These are phyloP conservation scores for Oasisia sp. DNA, from an alignment of 2,888 invertebrate species.

Conservation along the genomic window DNA sequence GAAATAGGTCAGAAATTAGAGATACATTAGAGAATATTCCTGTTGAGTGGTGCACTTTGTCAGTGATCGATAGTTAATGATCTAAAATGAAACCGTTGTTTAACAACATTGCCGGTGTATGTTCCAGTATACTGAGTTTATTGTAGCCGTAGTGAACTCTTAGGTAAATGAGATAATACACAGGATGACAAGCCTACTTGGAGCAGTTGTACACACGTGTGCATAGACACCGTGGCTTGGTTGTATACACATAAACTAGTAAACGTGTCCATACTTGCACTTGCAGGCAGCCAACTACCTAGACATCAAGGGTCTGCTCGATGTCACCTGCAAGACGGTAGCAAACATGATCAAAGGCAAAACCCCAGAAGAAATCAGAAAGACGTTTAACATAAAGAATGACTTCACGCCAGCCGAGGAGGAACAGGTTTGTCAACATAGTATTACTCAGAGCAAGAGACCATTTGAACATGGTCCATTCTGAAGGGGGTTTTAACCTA, in stretches of 20 bases:
- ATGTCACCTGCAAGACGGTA: conserved; percentile 98
- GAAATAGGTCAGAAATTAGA: neutral
- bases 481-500: too few relatives aligned
- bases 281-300: conserved; percentile 89
- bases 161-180: neutral
- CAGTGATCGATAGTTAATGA: too few relatives aligned
- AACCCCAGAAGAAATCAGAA: conserved; percentile 96
- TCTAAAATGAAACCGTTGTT: too few relatives aligned
- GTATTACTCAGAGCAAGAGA: neutral
- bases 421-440: conserved; percentile 68
- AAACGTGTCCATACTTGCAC: conserved; percentile 20
- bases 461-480: too few relatives aligned
- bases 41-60: neutral
- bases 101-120: too few relatives aligned
- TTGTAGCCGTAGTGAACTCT: neutral
- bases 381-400: conserved; percentile 96
- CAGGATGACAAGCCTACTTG: neutral
- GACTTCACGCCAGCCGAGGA: conserved; percentile 94
- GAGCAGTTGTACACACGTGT: neutral
- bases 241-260: neutral
- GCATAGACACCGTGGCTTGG: neutral
- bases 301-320: conserved; percentile 87
- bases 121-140: neutral
- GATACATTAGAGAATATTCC: neutral
- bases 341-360: conserved; percentile 99